These are phyloP conservation scores for Phenganax stokvisi DNA, from an alignment of 92 coral and sea anemone species.

Conservation along the genomic window DNA sequence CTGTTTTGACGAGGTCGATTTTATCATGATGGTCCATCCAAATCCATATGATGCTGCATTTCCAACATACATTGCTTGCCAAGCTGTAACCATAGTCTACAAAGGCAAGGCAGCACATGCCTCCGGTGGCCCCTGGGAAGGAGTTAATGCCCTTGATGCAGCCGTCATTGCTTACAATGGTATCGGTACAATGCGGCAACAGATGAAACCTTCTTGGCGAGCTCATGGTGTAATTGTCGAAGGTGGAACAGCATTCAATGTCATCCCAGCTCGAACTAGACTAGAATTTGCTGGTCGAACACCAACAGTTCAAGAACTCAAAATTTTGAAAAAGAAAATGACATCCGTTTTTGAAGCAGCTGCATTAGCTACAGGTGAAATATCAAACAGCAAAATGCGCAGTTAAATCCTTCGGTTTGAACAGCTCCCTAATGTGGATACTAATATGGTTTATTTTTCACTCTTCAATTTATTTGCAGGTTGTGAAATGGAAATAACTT, in stretches of 20 bases:
- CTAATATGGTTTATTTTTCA: background rate
- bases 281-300: constrained; percentile 62
- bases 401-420: no score
- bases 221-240: constrained; percentile 82
- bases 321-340: constrained; percentile 56
- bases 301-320: constrained; percentile 64
- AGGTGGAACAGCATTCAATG: constrained; percentile 77
- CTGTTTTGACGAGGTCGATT: constrained; percentile 80
- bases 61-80: constrained; percentile 61
- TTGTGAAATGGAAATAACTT: constrained; percentile 74
- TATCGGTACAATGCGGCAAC: constrained; percentile 81
- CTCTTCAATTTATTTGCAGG: constrained; percentile 47
- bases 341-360: constrained; percentile 68
- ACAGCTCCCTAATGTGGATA: no score
- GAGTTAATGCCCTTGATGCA: constrained; percentile 89
- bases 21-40: constrained; percentile 96
- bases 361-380: constrained; percentile 78
- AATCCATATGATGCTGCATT: constrained; percentile 68
- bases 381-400: no score
- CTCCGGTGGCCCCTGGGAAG: constrained; percentile 92
- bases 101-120: constrained; percentile 82
- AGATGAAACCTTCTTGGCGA: constrained; percentile 87
- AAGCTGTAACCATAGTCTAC: constrained; percentile 53
- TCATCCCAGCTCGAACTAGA: constrained; percentile 73
- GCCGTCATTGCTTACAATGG: constrained; percentile 81